Evolutionary conservation across 1,140 invertebrate species (phyloP).

Genomic region (Aradophagus sp.): DNA sequence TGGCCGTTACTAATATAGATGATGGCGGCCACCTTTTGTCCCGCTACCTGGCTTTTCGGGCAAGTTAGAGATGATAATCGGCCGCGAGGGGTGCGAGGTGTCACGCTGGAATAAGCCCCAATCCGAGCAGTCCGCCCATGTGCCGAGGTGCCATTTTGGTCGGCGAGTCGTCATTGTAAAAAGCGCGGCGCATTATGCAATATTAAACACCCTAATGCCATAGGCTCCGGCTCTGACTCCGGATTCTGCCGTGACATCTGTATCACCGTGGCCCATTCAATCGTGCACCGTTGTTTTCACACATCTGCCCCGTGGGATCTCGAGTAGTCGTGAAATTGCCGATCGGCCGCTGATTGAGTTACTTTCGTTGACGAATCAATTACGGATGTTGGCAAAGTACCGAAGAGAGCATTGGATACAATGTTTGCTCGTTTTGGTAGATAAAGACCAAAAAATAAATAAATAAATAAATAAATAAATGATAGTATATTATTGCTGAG

Average conservation of each 20-base stretch:
- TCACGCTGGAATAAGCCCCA: conserved; percentile 67
- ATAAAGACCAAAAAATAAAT: no score
- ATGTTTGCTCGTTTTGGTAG: no score
- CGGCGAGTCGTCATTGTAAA: conserved; percentile 46
- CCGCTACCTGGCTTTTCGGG: conserved; percentile 64
- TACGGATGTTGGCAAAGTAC: no score
- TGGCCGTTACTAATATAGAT: conserved; percentile 69
- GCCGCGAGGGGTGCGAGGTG: conserved; percentile 68
- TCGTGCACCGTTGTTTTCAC: conserved; percentile 30
- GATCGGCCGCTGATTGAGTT: no score
- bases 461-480: no score
- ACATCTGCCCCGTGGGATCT: conserved; percentile 63
- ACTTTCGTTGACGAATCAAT: no score
- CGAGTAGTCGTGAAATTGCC: no score
- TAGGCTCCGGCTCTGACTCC: conserved; percentile 23
- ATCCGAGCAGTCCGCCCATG: conserved; percentile 62
- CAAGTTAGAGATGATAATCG: conserved; percentile 70
- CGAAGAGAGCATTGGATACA: no score
- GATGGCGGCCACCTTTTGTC: conserved; percentile 67
- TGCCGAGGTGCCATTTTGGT: conserved; percentile 48
- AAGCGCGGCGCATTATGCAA: conserved; percentile 62
- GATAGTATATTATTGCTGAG: no score
- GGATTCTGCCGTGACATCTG: conserved; percentile 66
- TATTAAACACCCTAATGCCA: conserved; percentile 71
- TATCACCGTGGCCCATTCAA: conserved; percentile 67